Conservation (phyloP, 2,113 vertebrate species). For the Sisor rabdophorus region DNA sequence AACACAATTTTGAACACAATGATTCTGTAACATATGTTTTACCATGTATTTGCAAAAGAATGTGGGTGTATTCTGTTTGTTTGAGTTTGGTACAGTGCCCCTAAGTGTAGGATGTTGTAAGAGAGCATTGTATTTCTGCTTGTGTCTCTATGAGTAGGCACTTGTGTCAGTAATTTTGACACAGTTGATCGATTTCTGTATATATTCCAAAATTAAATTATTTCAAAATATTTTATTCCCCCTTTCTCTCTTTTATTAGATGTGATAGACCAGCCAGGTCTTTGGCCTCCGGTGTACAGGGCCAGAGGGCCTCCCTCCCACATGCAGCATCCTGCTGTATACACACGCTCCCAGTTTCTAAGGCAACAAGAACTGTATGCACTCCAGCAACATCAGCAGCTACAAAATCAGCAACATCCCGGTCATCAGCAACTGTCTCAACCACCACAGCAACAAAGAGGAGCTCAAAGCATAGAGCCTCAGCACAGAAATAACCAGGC, state of each 20-base stretch:
- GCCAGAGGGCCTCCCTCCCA: constrained; percentile 83
- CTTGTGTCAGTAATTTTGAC: constrained; percentile 16
- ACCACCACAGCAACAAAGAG: constrained; percentile 54
- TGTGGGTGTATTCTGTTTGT: constrained; percentile 59
- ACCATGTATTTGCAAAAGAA: constrained; percentile 36
- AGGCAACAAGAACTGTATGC: constrained; percentile 92
- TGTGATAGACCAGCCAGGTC: constrained; percentile 91
- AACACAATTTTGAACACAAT: constrained; percentile 42
- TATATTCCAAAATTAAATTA: constrained; percentile 13
- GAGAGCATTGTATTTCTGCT: constrained; percentile 37
- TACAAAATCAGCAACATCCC: constrained; percentile 72
- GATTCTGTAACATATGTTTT: neutral
- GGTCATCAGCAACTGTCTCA: constrained; percentile 64
- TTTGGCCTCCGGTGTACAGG: constrained; percentile 92
- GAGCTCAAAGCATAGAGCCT: constrained; percentile 57
- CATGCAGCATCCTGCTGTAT: constrained; percentile 91
- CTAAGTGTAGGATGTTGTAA: constrained; percentile 50
- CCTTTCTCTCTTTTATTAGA: constrained; percentile 72
- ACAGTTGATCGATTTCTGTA: constrained; percentile 16
- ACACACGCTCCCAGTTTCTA: constrained; percentile 89
- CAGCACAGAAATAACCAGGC: constrained; percentile 67
- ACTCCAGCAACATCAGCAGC: constrained; percentile 84
- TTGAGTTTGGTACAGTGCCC: constrained; percentile 45
- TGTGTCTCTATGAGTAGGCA: constrained; percentile 35
- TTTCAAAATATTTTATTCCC: neutral